Evolutionary conservation across 2,113 vertebrate genomes (phyloP).

Genomic region (Naja naja): DNA sequence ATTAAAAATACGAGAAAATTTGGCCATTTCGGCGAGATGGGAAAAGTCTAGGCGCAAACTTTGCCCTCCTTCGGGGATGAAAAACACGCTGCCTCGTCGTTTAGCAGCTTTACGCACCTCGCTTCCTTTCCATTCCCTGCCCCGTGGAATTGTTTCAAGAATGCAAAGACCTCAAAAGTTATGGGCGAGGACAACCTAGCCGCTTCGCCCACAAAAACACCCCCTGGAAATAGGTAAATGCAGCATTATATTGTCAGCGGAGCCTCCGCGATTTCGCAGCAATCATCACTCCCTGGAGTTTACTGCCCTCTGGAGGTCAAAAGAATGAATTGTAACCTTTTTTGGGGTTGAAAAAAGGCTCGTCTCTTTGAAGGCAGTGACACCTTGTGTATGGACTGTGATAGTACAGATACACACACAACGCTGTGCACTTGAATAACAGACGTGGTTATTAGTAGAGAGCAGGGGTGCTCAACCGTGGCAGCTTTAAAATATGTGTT

Average conservation of each 20-base stretch:
- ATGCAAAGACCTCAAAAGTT: background rate
- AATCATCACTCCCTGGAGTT: background rate
- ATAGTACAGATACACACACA: background rate
- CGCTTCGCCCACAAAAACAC: background rate
- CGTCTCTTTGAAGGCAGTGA: constrained; percentile 24
- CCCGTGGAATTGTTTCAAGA: background rate
- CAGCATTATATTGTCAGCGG: background rate
- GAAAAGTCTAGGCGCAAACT: background rate
- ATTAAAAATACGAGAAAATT: background rate
- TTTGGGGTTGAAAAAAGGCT: background rate
- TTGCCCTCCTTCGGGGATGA: background rate
- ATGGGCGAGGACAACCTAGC: background rate
- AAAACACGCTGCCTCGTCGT: rapidly evolving
- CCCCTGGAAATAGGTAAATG: background rate
- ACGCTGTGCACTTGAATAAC: no score
- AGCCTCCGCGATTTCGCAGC: rapidly evolving
- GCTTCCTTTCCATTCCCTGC: background rate
- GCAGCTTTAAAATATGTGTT: no score
- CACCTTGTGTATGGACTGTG: constrained; percentile 18
- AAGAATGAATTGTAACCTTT: background rate
- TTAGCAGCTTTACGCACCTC: background rate
- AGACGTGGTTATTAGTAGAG: no score
- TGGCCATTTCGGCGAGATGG: no score
- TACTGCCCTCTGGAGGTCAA: constrained; percentile 56
- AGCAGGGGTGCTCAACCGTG: no score